A percentile compares a stretch with the other conserved stretches of the same genome.
Conservation (phyloP, 2,113 vertebrate genomes). For the Carassius auratus region DNA sequence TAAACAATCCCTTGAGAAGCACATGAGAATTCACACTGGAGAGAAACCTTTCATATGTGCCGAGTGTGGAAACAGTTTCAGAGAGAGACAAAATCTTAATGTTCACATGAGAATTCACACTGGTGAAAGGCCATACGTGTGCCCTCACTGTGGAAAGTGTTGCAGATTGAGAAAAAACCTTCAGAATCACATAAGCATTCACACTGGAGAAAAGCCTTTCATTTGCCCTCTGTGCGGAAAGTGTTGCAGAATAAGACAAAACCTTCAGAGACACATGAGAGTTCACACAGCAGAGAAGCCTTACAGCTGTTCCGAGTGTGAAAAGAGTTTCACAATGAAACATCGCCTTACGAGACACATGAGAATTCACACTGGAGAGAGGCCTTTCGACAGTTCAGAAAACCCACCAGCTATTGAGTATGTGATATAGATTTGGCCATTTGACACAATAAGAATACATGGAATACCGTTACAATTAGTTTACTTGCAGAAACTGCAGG, state of each 20-base stretch:
- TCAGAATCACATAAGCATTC: not conserved
- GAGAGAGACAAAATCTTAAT: not conserved
- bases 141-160: not conserved
- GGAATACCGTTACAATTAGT: too few species aligned
- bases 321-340: not conserved
- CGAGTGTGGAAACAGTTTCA: not conserved
- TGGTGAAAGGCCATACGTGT: not conserved
- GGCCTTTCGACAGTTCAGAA: not conserved
- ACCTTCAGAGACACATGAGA: not conserved
- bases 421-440: not conserved
- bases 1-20: not conserved
- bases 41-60: not conserved
- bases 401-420: not conserved
- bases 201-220: not conserved
- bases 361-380: not conserved
- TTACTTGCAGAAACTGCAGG: too few species aligned
- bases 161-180: not conserved
- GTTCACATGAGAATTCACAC: conserved; percentile 5
- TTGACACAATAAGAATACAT: not conserved
- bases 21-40: not conserved
- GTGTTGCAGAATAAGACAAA: not conserved
- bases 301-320: not conserved
- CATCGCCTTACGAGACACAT: not conserved
- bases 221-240: not conserved
- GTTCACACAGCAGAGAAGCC: not conserved